phyloP scores from a whole-genome alignment of 2,888 invertebrate species.

The Chrysolina oricalcia region DNA sequence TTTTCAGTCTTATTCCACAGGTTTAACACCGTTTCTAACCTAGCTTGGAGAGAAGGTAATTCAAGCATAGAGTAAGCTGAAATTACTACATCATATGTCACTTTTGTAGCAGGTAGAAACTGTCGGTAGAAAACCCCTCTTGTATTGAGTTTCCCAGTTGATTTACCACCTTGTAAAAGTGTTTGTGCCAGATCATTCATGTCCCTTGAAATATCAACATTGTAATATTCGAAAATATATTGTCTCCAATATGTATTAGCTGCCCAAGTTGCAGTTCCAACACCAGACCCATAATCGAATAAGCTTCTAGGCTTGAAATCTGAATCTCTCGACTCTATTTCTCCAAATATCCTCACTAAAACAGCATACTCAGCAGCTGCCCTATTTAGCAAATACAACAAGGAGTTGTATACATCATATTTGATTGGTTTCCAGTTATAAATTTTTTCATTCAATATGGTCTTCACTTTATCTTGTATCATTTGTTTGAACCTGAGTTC shows the following conservation, averaged over 20 bases:
- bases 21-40: constrained; percentile 82
- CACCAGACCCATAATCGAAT: constrained; percentile 94
- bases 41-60: constrained; percentile 78
- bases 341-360: constrained; percentile 80
- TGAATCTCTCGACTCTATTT: constrained; percentile 79
- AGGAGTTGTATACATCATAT: constrained; percentile 78
- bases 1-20: constrained; percentile 91
- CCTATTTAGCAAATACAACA: constrained; percentile 83
- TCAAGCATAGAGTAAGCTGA: constrained; percentile 89
- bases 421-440: constrained; percentile 85
- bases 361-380: constrained; percentile 85
- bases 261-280: constrained; percentile 79
- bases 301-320: constrained; percentile 84
- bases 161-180: constrained; percentile 80
- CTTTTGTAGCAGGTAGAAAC: constrained; percentile 82
- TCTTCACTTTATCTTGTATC: constrained; percentile 74
- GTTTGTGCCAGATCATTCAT: constrained; percentile 89
- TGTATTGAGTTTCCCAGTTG: constrained; percentile 75
- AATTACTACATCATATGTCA: constrained; percentile 85
- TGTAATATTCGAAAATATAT: constrained; percentile 85
- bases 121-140: constrained; percentile 84
- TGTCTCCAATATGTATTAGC: constrained; percentile 82
- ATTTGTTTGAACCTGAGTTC: constrained; percentile 71
- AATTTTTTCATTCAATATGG: constrained; percentile 75
- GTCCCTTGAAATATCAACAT: constrained; percentile 85